Conservation (phyloP, 2,113 vertebrate species). For the Craseonycteris thonglongyai region DNA sequence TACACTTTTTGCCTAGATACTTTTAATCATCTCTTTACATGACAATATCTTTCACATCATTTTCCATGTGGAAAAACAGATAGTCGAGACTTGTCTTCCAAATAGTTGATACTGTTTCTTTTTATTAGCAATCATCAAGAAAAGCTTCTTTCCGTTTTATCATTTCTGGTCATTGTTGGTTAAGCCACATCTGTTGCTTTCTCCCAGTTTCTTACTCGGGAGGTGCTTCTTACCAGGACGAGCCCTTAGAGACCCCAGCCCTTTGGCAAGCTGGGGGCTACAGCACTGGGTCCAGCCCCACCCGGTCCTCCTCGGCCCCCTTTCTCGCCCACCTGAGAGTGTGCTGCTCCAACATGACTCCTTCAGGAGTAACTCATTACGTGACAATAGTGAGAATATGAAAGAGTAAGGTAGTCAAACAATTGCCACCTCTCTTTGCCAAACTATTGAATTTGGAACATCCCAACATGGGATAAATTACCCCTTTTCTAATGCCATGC, state of each 20-base stretch:
- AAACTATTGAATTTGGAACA: background rate
- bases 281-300: background rate
- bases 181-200: background rate
- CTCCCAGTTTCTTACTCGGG: background rate
- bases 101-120: background rate
- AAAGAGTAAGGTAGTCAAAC: background rate
- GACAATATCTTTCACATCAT: background rate
- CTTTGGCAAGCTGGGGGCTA: background rate
- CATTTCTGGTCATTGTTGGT: background rate
- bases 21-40: background rate
- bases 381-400: background rate
- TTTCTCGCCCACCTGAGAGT: background rate
- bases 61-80: background rate
- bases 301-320: background rate
- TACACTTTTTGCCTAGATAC: background rate
- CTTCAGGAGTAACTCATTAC: background rate
- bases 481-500: background rate
- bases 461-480: background rate
- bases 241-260: background rate
- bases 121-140: background rate
- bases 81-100: background rate
- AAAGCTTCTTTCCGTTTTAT: background rate
- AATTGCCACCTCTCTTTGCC: background rate
- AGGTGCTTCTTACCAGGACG: background rate
- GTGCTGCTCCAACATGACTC: background rate